Conservation (phyloP, 2,888 invertebrate genomes). For the Brachylomia viminalis region DNA sequence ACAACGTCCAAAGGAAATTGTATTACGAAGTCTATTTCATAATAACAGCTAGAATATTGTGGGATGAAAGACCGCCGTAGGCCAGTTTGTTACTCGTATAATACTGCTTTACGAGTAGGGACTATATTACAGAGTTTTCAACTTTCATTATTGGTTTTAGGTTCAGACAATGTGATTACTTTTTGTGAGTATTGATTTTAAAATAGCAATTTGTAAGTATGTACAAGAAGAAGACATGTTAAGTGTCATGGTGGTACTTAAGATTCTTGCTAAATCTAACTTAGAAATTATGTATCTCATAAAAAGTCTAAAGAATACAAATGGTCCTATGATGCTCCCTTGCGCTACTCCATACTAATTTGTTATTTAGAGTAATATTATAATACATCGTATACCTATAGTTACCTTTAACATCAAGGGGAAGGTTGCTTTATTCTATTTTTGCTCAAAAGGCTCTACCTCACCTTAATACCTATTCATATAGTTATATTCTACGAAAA, state of each 20-base stretch:
- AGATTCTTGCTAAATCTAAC: background rate
- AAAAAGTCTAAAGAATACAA: background rate
- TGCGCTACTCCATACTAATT: background rate
- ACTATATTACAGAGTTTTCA: background rate
- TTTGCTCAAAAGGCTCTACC: slow-evolving; percentile 16
- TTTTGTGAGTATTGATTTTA: background rate
- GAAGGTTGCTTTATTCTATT: slow-evolving; percentile 29
- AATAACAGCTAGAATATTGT: slow-evolving; percentile 26
- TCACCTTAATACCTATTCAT: slow-evolving; percentile 24
- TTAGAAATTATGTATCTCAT: background rate
- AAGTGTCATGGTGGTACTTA: background rate
- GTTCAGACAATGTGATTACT: background rate
- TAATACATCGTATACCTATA: background rate
- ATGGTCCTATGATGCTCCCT: too few relatives aligned
- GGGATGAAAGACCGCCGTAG: slow-evolving; percentile 5
- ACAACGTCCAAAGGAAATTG: slow-evolving; percentile 42
- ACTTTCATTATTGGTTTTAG: background rate
- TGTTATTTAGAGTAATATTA: slow-evolving; percentile 5
- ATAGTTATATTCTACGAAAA: slow-evolving; percentile 32
- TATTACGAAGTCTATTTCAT: slow-evolving; percentile 38
- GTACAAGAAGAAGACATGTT: background rate
- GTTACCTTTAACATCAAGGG: slow-evolving; percentile 1
- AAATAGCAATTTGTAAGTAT: background rate
- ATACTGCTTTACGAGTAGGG: slow-evolving; percentile 17
- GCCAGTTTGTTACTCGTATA: slow-evolving; percentile 6